Percentiles rank a stretch among this genome's conserved stretches.
Evolutionary conservation across 1,140 invertebrate species (phyloP).

Genomic region (Caenorhabditis tropicalis): DNA sequence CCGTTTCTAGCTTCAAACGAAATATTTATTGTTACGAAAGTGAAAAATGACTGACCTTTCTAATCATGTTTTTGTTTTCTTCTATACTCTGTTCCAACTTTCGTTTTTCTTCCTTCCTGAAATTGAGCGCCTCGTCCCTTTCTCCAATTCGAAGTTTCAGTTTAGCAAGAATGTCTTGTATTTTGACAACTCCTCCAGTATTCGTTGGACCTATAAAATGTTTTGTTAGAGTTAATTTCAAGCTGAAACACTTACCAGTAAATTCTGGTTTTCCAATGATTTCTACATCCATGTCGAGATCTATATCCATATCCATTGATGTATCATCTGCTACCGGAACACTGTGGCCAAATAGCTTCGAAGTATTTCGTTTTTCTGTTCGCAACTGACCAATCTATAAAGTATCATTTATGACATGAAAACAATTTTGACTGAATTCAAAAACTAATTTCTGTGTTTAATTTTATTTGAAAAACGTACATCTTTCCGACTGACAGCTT

Average conservation of each 20-base stretch:
- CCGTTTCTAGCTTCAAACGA: slow-evolving; percentile 40
- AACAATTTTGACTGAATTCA: too few species aligned
- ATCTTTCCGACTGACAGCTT: slow-evolving; percentile 51
- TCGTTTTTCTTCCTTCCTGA: slow-evolving; percentile 37
- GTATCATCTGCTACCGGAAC: background rate
- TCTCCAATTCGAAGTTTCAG: slow-evolving; percentile 50
- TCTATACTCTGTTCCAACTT: slow-evolving; percentile 51
- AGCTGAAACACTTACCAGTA: background rate
- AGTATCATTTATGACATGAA: too few species aligned
- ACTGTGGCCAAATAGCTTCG: slow-evolving; percentile 1
- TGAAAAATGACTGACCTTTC: background rate
- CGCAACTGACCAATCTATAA: slow-evolving; percentile 30
- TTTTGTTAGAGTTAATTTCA: background rate
- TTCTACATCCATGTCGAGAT: slow-evolving; percentile 53
- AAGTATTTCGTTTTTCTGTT: slow-evolving; percentile 21
- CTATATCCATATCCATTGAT: slow-evolving; percentile 43
- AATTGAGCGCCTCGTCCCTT: slow-evolving; percentile 51
- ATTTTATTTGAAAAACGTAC: background rate
- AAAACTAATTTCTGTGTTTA: background rate
- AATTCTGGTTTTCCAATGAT: slow-evolving; percentile 37
- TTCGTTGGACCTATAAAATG: slow-evolving; percentile 37
- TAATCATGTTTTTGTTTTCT: slow-evolving; percentile 50
- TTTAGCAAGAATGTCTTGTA: slow-evolving; percentile 52
- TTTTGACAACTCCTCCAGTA: slow-evolving; percentile 25
- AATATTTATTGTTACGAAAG: background rate